Evolutionary conservation across 2,113 vertebrate species (phyloP), one percentile per base, ranked within the genome.

Genomic region (Probosciger aterrimus): DNA sequence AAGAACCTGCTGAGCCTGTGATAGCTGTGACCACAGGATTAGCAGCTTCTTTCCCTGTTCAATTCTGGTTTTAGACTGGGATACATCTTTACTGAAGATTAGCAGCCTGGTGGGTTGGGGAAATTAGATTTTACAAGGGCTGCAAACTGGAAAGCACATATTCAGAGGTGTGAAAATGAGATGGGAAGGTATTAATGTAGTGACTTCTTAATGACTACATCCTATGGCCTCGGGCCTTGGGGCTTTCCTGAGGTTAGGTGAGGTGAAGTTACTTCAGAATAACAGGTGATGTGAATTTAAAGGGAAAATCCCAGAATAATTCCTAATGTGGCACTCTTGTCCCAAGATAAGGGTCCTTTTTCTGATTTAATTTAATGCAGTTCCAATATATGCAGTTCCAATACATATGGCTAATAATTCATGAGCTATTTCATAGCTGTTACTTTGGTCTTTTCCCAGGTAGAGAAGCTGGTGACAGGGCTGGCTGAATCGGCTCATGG

Each of bases 1-100:
- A 93, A 94, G 88, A 93, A 96, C 96, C 84, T 91, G 96, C 94
- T 96, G 94, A 97, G 93, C 70, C 80, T 94, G 90, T 88, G 88
- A 86, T 85, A 93, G 78, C 93, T 91, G 18, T n/a, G 74, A 84
- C 89, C 71, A n/a, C 50, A 80, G 96, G 86, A 96, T 92, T 95
- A 93, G 75, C 93, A 94, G 82, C 59, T 95, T 93, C 86, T 91
- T 86, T 89, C 71, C 50, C 35, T 84, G 59, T 93, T 90, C 62
- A 68, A 0, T 92, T 90, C 90, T 93, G 68, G 52, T 95, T 94
- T 96, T 85, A 92, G 84, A 35, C 53, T 76, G 57, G 84, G 69
- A 76, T 75, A 73, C 57, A 68, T 93, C 86, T 93, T 93, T 49
- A 75, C 62, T 86, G 86, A 88, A 93, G 92, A 94, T 93, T 92